Conservation (phyloP, 2,888 invertebrate genomes). For the Limnephilus rhombicus region DNA sequence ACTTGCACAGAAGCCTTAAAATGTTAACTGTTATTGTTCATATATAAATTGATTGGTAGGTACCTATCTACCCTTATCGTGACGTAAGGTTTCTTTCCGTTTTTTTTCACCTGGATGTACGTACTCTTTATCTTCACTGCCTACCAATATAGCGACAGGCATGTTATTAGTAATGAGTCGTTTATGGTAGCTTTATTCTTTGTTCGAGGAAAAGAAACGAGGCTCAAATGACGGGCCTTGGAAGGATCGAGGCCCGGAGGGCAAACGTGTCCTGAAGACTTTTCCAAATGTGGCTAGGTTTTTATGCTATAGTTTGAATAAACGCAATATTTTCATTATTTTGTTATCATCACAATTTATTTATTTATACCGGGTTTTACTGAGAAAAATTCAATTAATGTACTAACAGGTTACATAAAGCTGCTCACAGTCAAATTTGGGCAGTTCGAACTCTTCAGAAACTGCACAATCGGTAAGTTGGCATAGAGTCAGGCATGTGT, state of each 20-base stretch:
- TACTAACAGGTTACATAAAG: no score
- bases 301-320: neutral
- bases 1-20: neutral
- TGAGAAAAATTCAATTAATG: no score
- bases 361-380: no score
- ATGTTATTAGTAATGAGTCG: neutral
- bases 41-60: no score
- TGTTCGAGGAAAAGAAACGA: neutral
- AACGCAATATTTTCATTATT: no score
- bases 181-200: neutral
- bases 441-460: no score
- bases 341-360: no score
- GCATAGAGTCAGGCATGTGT: no score
- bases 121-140: neutral
- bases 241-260: neutral
- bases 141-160: neutral
- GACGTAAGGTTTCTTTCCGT: neutral
- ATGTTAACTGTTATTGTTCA: neutral
- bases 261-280: slow-evolving; percentile 41
- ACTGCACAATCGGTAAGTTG: no score
- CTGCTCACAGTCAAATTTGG: no score
- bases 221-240: neutral
- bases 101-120: neutral
- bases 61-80: neutral
- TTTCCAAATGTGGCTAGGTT: slow-evolving; percentile 2